Percentiles rank a stretch among this genome's conserved stretches.
Evolutionary conservation across 2,797 vertebrate genomes (phyloP).

Genomic region (Sphaeramia orbicularis): DNA sequence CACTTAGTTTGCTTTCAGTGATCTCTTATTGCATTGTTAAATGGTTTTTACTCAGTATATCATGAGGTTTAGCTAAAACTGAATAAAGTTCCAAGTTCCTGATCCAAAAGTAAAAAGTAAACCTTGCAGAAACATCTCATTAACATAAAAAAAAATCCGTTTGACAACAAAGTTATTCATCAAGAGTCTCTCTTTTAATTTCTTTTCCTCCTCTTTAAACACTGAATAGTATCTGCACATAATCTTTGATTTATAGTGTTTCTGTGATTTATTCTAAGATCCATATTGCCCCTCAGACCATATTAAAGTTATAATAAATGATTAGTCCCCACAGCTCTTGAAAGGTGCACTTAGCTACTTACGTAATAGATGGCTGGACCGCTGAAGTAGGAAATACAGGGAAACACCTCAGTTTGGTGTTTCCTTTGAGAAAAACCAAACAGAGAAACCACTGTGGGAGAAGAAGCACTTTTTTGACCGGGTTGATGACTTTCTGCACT

Average conservation of each 20-base stretch:
- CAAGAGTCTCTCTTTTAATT: background rate
- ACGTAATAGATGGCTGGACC: slow-evolving; percentile 28
- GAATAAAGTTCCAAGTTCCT: too few species aligned
- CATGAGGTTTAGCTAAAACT: too few species aligned
- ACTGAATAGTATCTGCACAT: background rate
- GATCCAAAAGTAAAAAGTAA: too few species aligned
- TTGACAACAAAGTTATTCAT: slow-evolving; percentile 3
- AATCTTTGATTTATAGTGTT: slow-evolving; percentile 4
- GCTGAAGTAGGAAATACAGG: slow-evolving; percentile 28
- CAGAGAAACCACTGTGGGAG: slow-evolving; percentile 34
- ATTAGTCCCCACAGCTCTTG: slow-evolving; percentile 35
- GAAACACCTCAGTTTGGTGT: slow-evolving; percentile 31
- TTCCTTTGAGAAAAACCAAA: slow-evolving; percentile 30
- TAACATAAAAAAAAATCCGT: background rate
- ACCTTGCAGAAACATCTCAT: too few species aligned
- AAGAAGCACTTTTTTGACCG: background rate
- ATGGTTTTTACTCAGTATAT: too few species aligned
- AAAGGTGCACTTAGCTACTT: slow-evolving; percentile 41
- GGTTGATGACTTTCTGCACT: slow-evolving; percentile 1
- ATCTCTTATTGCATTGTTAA: too few species aligned
- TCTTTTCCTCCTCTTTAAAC: background rate
- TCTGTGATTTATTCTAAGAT: slow-evolving; percentile 14
- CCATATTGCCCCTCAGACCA: slow-evolving; percentile 12
- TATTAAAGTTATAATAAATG: slow-evolving; percentile 51
- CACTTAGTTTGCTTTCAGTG: too few species aligned